phyloP scores from a whole-genome alignment of 2,113 vertebrate species.

The Ranitomeya imitator region DNA sequence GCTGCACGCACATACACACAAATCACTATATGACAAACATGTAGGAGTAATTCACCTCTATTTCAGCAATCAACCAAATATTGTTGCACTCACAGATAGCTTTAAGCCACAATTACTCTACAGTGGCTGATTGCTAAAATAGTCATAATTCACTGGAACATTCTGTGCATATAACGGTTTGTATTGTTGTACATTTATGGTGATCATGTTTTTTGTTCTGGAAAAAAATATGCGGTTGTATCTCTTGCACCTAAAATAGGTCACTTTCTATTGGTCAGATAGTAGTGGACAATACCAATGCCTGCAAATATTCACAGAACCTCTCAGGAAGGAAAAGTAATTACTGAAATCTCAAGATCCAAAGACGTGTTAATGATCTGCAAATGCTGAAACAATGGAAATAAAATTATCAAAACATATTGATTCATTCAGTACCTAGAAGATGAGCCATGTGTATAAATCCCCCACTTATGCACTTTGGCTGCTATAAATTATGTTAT shows the following conservation, averaged over 20 bases:
- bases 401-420: too few species aligned
- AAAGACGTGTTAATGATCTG: too few species aligned
- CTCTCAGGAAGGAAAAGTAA: too few species aligned
- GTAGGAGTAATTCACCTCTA: background rate
- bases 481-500: too few species aligned
- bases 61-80: constrained; percentile 21
- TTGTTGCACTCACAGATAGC: background rate
- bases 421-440: too few species aligned
- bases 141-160: background rate
- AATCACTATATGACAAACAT: background rate
- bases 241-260: background rate
- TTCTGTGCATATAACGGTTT: background rate
- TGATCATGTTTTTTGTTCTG: background rate
- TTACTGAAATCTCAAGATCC: too few species aligned
- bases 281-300: too few species aligned
- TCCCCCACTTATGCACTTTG: too few species aligned
- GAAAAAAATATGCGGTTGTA: background rate
- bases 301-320: too few species aligned
- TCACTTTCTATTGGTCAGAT: too few species aligned
- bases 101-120: background rate
- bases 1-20: background rate
- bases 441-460: too few species aligned
- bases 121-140: background rate
- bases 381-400: too few species aligned
- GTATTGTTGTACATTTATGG: background rate